These are phyloP conservation scores for Theodoxus fluviatilis DNA, from an alignment of 2,888 invertebrate genomes.

Conservation along the genomic window DNA sequence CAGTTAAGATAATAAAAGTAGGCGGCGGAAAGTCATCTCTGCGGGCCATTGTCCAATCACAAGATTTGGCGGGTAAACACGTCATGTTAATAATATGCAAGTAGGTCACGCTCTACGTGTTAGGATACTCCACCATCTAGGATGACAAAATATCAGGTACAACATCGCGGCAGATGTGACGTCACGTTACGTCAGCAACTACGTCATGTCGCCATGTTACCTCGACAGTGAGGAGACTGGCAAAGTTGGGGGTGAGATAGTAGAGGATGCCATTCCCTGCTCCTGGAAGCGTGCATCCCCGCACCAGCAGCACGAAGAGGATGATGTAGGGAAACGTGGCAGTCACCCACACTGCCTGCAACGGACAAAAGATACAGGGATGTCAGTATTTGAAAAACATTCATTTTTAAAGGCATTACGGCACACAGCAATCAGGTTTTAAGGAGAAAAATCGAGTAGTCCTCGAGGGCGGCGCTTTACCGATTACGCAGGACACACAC, in stretches of 20 bases:
- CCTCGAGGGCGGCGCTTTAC: not conserved
- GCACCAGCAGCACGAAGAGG: slow-evolving; percentile 80
- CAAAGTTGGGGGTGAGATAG: slow-evolving; percentile 87
- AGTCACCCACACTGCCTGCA: slow-evolving; percentile 91
- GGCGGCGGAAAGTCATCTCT: too few species aligned
- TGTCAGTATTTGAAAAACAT: not conserved
- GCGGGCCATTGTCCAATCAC: too few species aligned
- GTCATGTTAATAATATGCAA: too few species aligned
- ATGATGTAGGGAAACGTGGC: slow-evolving; percentile 92
- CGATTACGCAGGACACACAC: too few species aligned
- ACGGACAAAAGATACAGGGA: slow-evolving; percentile 25
- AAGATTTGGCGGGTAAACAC: too few species aligned
- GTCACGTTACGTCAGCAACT: too few species aligned
- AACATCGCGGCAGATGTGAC: too few species aligned
- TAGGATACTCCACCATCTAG: too few species aligned
- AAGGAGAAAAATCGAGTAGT: not conserved
- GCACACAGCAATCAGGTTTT: not conserved
- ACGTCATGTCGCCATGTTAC: too few species aligned
- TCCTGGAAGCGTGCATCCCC: slow-evolving; percentile 86
- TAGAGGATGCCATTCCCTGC: slow-evolving; percentile 85
- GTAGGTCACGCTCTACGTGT: too few species aligned
- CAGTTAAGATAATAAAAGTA: too few species aligned
- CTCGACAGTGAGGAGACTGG: slow-evolving; percentile 79
- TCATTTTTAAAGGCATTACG: not conserved
- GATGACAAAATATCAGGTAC: too few species aligned